Percentiles rank a stretch among this genome's conserved stretches.
phyloP scores from a whole-genome alignment of 2,888 invertebrate genomes.

The Branchipolynoe longqiensis region DNA sequence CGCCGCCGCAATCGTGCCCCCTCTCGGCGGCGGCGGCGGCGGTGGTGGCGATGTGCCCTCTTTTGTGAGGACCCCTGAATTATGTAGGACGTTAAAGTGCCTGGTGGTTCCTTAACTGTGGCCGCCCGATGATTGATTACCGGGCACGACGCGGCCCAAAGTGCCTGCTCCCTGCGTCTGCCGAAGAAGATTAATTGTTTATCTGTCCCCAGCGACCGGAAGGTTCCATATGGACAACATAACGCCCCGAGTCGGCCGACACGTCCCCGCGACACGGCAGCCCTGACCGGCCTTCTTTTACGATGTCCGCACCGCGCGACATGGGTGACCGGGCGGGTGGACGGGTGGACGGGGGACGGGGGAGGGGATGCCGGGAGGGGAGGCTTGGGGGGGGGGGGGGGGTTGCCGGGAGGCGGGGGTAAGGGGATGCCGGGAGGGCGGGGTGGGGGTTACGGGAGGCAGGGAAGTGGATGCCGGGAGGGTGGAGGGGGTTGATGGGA shows the following conservation, averaged over 20 bases:
- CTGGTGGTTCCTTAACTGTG: conserved; percentile 32
- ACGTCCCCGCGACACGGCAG: not conserved
- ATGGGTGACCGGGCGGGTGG: not conserved
- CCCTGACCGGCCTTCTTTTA: conserved; percentile 11
- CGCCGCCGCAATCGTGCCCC: not conserved
- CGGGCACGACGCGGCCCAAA: not conserved
- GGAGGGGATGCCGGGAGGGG: too few relatives aligned
- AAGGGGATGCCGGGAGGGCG: too few relatives aligned
- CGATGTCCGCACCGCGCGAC: not conserved
- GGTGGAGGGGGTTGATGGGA: not conserved
- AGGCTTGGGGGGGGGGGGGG: not conserved
- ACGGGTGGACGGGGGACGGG: not conserved
- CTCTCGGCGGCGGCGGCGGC: too few relatives aligned
- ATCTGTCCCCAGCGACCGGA: conserved; percentile 7
- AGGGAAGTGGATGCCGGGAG: too few relatives aligned
- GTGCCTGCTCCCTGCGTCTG: conserved; percentile 16
- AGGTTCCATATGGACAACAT: conserved; percentile 47
- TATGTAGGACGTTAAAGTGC: conserved; percentile 38
- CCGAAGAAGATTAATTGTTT: conserved; percentile 26
- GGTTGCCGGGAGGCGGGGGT: not conserved
- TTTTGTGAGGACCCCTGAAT: conserved; percentile 32
- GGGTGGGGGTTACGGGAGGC: too few relatives aligned
- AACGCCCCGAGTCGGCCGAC: not conserved
- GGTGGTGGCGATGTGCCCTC: not conserved
- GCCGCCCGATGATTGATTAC: conserved; percentile 2